phyloP scores from a whole-genome alignment of 2,113 vertebrate species.

The Cranoglanis bouderius region DNA sequence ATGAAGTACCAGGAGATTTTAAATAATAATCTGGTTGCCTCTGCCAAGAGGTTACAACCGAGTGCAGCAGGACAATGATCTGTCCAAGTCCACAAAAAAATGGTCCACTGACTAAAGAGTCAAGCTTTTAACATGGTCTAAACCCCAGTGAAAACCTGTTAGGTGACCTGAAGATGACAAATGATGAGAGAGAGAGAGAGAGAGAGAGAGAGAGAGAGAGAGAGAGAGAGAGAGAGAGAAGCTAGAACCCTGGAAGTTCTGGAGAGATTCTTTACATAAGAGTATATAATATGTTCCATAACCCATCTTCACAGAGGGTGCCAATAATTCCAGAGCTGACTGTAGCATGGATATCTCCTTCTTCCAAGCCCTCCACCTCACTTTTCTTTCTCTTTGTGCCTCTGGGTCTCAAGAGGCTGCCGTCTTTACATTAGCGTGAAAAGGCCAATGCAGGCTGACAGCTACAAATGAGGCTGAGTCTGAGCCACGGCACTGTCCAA shows the following conservation, averaged over 20 bases:
- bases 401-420: conserved; percentile 35
- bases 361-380: not conserved
- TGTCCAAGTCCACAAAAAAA: not conserved
- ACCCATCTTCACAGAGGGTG: not conserved
- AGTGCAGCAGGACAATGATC: not conserved
- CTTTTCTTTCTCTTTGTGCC: not conserved
- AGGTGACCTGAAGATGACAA: not conserved
- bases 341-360: not conserved
- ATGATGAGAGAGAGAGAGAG: not conserved
- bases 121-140: not conserved
- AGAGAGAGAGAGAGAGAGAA: not conserved
- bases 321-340: not conserved
- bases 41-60: not conserved
- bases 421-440: conserved; percentile 58
- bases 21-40: not conserved
- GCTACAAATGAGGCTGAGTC: conserved; percentile 66
- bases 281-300: not conserved
- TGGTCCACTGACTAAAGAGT: not conserved
- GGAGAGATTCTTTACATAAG: not conserved
- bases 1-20: not conserved
- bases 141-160: not conserved
- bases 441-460: conserved; percentile 61
- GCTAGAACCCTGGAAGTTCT: not conserved
- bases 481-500: conserved; percentile 59
- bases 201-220: too few relatives aligned